These are phyloP conservation scores for Prenolepis imparis DNA, from an alignment of 2,888 invertebrate species.

Conservation along the genomic window DNA sequence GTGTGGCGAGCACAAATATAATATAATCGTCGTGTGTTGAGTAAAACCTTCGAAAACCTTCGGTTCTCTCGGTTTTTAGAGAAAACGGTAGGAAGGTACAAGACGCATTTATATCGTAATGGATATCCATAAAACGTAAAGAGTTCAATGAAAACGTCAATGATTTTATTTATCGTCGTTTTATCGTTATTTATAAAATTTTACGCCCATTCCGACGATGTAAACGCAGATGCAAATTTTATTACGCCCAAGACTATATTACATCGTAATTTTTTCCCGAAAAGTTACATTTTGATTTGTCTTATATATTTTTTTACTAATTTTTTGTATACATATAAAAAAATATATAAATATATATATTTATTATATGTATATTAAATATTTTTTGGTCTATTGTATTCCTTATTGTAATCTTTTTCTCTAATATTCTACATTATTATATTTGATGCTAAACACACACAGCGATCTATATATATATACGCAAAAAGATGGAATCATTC, in stretches of 20 bases:
- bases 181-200: background rate
- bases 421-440: constrained; percentile 12
- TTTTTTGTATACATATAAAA: no score
- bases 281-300: background rate
- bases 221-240: constrained; percentile 4
- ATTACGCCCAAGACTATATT: background rate
- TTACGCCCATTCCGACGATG: background rate
- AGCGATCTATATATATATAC: background rate
- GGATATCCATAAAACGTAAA: background rate
- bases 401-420: constrained; percentile 11
- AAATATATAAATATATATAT: background rate
- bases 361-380: no score
- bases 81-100: constrained; percentile 34
- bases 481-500: background rate
- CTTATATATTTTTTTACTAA: background rate
- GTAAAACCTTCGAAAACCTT: background rate
- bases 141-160: background rate
- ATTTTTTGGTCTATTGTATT: background rate
- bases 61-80: background rate
- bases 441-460: background rate
- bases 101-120: background rate
- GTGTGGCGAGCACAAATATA: constrained; percentile 25
- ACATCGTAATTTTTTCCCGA: background rate
- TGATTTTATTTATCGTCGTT: background rate
- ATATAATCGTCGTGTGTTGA: constrained; percentile 16